Evolutionary conservation across 2,888 invertebrate genomes (phyloP).

Genomic region (Zygothrica quintamaculata): DNA sequence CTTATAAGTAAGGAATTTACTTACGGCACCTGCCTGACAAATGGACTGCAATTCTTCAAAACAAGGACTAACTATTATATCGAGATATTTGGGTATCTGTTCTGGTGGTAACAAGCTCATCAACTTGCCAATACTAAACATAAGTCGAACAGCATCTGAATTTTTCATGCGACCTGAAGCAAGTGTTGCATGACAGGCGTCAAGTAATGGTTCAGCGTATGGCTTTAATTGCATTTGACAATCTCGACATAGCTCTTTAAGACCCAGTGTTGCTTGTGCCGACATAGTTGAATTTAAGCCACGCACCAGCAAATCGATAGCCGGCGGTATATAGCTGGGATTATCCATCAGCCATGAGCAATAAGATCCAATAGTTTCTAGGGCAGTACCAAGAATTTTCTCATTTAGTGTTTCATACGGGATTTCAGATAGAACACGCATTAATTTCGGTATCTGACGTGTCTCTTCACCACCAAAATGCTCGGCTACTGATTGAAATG

Average conservation of each 20-base stretch:
- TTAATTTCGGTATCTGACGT: slow-evolving; percentile 86
- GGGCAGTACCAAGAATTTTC: slow-evolving; percentile 89
- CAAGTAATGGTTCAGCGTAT: slow-evolving; percentile 90
- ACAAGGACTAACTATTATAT: slow-evolving; percentile 88
- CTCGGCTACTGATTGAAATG: slow-evolving; percentile 88
- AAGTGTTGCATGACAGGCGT: slow-evolving; percentile 88
- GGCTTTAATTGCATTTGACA: slow-evolving; percentile 91
- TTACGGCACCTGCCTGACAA: slow-evolving; percentile 85
- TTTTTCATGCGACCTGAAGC: slow-evolving; percentile 87
- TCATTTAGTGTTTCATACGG: slow-evolving; percentile 87
- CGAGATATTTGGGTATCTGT: slow-evolving; percentile 89
- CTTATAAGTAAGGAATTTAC: slow-evolving; percentile 43
- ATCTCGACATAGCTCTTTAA: slow-evolving; percentile 94
- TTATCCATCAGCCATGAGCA: slow-evolving; percentile 93
- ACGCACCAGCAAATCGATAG: slow-evolving; percentile 88
- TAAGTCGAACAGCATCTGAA: slow-evolving; percentile 89
- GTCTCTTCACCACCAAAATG: slow-evolving; percentile 87
- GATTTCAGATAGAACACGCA: slow-evolving; percentile 87
- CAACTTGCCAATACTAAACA: slow-evolving; percentile 91
- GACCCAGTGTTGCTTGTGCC: slow-evolving; percentile 93
- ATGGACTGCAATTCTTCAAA: slow-evolving; percentile 87
- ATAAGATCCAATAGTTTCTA: slow-evolving; percentile 92
- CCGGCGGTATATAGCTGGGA: slow-evolving; percentile 88
- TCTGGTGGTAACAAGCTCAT: slow-evolving; percentile 88
- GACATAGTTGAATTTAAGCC: slow-evolving; percentile 89